Evolutionary conservation across 1,140 invertebrate species (phyloP).

Genomic region (Leptopilina boulardi): DNA sequence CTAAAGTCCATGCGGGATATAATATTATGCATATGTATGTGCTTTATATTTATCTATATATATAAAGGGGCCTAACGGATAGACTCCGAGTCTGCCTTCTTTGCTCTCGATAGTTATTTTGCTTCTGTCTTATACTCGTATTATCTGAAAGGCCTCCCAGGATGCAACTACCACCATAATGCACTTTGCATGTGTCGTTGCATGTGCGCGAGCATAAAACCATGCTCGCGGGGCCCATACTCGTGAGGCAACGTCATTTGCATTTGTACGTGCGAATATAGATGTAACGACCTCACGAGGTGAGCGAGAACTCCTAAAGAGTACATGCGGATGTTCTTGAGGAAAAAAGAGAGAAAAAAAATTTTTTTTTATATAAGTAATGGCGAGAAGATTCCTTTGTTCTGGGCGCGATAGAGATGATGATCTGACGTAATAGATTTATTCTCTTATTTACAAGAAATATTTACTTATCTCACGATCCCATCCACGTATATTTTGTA

Average conservation of each 20-base stretch:
- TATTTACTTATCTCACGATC: conserved; percentile 10
- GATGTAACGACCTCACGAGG: conserved; percentile 31
- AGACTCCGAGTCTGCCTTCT: conserved; percentile 11
- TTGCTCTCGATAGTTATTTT: conserved; percentile 47
- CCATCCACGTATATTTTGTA: too few relatives aligned
- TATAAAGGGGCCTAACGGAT: neutral
- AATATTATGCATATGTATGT: conserved; percentile 22
- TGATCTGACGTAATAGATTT: neutral
- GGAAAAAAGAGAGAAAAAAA: neutral
- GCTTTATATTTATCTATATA: conserved; percentile 8
- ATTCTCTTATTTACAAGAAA: neutral
- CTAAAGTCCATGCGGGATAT: neutral
- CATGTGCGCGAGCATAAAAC: conserved; percentile 7
- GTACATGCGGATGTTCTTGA: conserved; percentile 31
- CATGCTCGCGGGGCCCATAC: neutral
- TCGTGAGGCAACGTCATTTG: conserved; percentile 42
- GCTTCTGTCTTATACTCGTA: conserved; percentile 47
- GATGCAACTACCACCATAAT: conserved; percentile 49
- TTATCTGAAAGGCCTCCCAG: conserved; percentile 54
- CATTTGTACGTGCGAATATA: conserved; percentile 18
- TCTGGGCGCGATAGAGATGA: conserved; percentile 10
- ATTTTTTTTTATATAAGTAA: conserved; percentile 23
- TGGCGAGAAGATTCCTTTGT: conserved; percentile 30
- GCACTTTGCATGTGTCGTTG: conserved; percentile 39
- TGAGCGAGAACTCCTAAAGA: conserved; percentile 1